Conservation (phyloP, 2,888 invertebrate genomes). For the Elegia similella region DNA sequence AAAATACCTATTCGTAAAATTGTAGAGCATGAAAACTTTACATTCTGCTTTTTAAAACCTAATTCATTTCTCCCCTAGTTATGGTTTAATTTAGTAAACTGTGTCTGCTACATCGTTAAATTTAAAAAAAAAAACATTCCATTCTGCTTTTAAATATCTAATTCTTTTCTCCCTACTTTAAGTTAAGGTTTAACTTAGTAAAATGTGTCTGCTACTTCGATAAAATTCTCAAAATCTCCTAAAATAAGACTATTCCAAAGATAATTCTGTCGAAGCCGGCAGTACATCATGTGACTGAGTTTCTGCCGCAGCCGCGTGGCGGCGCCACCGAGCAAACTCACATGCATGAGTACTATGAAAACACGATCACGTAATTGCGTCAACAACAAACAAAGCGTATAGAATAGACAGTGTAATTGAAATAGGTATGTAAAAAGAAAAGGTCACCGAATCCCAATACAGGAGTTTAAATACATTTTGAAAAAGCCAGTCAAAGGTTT, state of each 20-base stretch:
- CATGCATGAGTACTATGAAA: background rate
- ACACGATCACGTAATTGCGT: background rate
- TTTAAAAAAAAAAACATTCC: too few species aligned
- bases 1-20: too few species aligned
- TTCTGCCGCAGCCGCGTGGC: conserved; percentile 26
- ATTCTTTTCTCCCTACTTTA: background rate
- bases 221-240: background rate
- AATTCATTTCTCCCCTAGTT: too few species aligned
- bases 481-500: too few species aligned
- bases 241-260: background rate
- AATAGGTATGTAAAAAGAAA: background rate
- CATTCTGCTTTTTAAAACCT: too few species aligned
- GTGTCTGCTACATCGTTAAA: too few species aligned
- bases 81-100: too few species aligned
- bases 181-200: too few species aligned
- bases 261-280: background rate
- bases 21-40: too few species aligned
- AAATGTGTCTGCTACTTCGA: too few species aligned
- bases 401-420: background rate
- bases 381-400: background rate
- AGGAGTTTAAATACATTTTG: too few species aligned
- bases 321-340: conserved; percentile 9
- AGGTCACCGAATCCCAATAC: background rate
- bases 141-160: too few species aligned
- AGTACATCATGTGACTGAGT: background rate